A percentile compares a stretch with the other conserved stretches of the same genome.
Conservation (phyloP, 2,113 vertebrate genomes). For the Corvus cornix region DNA sequence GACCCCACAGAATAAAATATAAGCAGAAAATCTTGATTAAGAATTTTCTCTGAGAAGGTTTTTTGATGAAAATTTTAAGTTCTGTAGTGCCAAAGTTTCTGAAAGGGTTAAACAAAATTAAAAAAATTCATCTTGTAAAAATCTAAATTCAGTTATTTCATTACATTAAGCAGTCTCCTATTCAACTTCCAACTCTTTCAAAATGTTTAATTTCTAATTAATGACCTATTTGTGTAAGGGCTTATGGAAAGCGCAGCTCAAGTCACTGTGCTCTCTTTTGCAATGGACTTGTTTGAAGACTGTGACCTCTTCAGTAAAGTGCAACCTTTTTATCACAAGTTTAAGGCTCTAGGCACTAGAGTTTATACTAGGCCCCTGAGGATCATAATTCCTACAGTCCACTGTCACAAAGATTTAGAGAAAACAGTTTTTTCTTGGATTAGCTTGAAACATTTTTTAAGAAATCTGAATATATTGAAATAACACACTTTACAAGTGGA, state of each 20-base stretch:
- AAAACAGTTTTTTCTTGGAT: not conserved
- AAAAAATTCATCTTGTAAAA: not conserved
- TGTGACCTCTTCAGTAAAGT: not conserved
- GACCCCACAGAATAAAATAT: not conserved
- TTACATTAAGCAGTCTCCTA: not conserved
- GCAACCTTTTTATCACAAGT: not conserved
- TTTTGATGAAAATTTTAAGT: not conserved
- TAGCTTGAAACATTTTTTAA: not conserved
- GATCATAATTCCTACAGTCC: not conserved
- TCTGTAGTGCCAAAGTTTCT: not conserved
- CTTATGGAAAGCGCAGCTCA: not conserved
- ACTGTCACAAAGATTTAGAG: not conserved
- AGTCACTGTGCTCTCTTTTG: not conserved
- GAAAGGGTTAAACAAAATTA: not conserved
- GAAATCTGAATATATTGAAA: not conserved
- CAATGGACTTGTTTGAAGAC: not conserved
- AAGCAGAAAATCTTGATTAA: not conserved
- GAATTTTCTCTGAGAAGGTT: not conserved
- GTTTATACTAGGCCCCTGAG: not conserved
- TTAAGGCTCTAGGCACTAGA: not conserved
- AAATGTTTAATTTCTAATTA: not conserved
- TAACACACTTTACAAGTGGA: not conserved
- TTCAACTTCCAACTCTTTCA: not conserved
- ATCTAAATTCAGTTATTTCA: not conserved
- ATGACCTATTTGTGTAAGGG: not conserved